Evolutionary conservation across 1,140 invertebrate species (phyloP).

Genomic region (Leptinotarsa lineolata): DNA sequence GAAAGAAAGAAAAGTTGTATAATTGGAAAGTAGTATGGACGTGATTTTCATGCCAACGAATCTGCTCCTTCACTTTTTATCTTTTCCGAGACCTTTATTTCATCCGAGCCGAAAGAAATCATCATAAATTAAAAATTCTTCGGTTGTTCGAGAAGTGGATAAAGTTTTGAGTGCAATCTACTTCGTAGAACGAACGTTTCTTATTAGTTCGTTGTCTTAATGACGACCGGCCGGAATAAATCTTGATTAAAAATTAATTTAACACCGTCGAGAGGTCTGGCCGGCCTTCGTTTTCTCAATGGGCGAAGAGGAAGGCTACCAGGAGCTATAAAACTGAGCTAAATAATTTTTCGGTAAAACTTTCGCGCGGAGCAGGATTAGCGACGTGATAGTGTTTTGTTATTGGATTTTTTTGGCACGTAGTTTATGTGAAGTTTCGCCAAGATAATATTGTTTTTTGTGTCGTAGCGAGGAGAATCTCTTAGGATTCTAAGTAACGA

Average conservation of each 20-base stretch:
- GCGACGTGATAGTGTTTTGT: too few species aligned
- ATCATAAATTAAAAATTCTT: slow-evolving; percentile 19
- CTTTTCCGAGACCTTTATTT: neutral
- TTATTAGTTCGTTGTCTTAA: slow-evolving; percentile 31
- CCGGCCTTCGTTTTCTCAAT: neutral
- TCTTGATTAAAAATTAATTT: slow-evolving; percentile 32
- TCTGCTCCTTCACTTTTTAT: neutral
- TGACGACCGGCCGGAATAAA: slow-evolving; percentile 24
- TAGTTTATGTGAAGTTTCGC: too few species aligned
- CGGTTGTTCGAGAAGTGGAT: slow-evolving; percentile 13
- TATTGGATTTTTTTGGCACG: too few species aligned
- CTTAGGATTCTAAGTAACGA: too few species aligned
- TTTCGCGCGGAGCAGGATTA: too few species aligned
- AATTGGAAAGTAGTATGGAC: neutral
- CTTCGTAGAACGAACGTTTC: neutral
- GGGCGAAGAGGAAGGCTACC: neutral
- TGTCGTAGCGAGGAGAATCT: too few species aligned
- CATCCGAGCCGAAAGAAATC: neutral
- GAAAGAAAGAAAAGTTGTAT: neutral
- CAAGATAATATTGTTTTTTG: too few species aligned
- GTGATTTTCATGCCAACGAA: neutral
- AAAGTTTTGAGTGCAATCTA: slow-evolving; percentile 13
- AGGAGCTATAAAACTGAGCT: neutral
- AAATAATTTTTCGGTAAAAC: neutral
- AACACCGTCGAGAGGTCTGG: slow-evolving; percentile 1